Evolutionary conservation across 23 tunicate genomes (phyloP).

Genomic region (Aplidium turbinatum): DNA sequence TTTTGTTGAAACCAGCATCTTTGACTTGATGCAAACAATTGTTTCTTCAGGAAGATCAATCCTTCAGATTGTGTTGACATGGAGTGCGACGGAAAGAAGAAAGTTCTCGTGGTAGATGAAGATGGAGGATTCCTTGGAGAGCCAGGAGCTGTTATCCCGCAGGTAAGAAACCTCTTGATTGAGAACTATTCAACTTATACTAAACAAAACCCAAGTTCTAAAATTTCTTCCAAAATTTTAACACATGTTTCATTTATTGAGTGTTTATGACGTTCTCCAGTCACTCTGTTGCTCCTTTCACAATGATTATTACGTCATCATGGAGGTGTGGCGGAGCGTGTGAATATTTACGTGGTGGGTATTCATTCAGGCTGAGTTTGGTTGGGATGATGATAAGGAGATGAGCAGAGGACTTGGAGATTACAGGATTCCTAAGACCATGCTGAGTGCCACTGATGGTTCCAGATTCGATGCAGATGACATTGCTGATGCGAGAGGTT

Average conservation of each 20-base stretch:
- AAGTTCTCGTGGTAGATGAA: conserved; percentile 75
- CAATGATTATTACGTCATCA: too few species aligned
- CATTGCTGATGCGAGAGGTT: conserved; percentile 52
- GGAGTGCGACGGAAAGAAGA: conserved; percentile 95
- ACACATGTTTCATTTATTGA: too few species aligned
- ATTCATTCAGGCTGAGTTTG: conserved; percentile 60
- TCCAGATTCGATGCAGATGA: conserved; percentile 36
- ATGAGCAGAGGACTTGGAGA: conserved; percentile 88
- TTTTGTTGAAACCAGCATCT: too few species aligned
- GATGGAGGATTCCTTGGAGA: conserved; percentile 76
- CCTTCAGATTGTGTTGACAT: conserved; percentile 97
- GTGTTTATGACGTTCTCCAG: too few species aligned
- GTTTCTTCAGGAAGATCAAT: conserved; percentile 49
- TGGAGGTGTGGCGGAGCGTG: too few species aligned
- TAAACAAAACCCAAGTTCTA: too few species aligned
- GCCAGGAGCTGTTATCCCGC: conserved; percentile 63
- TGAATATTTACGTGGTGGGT: neutral
- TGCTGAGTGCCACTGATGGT: conserved; percentile 64
- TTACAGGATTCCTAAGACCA: conserved; percentile 72
- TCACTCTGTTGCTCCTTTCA: too few species aligned
- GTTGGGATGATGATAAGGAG: conserved; percentile 55
- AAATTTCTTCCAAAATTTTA: too few species aligned
- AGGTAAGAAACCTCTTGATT: too few species aligned
- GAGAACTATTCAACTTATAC: too few species aligned
- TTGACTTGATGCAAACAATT: too few species aligned